Conservation (phyloP, 23 tunicate genomes). For the Halocynthia roretzi region DNA sequence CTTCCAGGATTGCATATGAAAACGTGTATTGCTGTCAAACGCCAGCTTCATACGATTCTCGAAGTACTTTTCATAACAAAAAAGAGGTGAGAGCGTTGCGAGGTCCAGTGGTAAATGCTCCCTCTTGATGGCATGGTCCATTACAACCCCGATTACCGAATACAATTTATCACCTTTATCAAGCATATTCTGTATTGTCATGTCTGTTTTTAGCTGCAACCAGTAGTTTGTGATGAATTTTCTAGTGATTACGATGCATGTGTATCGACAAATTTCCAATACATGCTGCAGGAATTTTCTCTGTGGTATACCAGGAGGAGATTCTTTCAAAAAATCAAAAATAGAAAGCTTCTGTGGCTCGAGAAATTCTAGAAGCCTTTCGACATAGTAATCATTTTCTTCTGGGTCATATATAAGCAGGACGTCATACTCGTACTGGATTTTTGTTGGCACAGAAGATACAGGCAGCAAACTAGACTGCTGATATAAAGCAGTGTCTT, state of each 20-base stretch:
- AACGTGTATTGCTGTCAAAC: not conserved
- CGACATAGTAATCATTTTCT: constrained; percentile 17
- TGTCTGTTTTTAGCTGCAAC: constrained; percentile 79
- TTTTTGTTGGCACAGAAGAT: not conserved
- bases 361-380: constrained; percentile 22
- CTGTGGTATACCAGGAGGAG: constrained; percentile 49
- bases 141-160: constrained; percentile 61
- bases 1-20: no score
- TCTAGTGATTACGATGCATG: constrained; percentile 73
- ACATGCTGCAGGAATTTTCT: constrained; percentile 29
- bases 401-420: constrained; percentile 60
- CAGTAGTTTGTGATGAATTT: constrained; percentile 56
- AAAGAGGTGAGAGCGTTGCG: constrained; percentile 64
- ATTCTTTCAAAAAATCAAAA: constrained; percentile 52
- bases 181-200: constrained; percentile 84
- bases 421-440: constrained; percentile 34
- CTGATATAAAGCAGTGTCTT: no score
- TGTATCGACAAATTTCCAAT: constrained; percentile 45
- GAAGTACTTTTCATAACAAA: constrained; percentile 36
- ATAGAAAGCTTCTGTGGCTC: constrained; percentile 37
- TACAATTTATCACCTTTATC: constrained; percentile 47
- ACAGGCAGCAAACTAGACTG: no score
- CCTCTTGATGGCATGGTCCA: constrained; percentile 22
- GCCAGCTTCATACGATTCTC: constrained; percentile 18
- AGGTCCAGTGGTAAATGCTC: constrained; percentile 72